These are phyloP conservation scores for Ovis aries DNA, from an alignment of 2,113 vertebrate genomes.

Conservation along the genomic window ARS-UI_Ramb_v3.0 NC_056059.1:15657001-15657500, in stretches of 20 bases:
- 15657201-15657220: not conserved
- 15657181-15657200: not conserved
- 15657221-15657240: not conserved
- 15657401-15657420: no score
- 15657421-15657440: no score
- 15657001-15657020: not conserved
- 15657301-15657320: not conserved
- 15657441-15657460: no score
- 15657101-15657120: not conserved
- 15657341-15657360: not conserved
- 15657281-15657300: not conserved
- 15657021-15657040: not conserved
- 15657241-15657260: not conserved
- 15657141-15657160: not conserved
- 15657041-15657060: not conserved
- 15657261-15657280: not conserved
- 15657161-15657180: not conserved
- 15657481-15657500: no score
- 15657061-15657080: not conserved
- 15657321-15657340: not conserved
- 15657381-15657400: no score
- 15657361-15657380: not conserved
- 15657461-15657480: no score
- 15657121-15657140: not conserved
- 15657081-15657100: not conserved